These are phyloP conservation scores for Eumerus sabulonum DNA, from an alignment of 2,888 invertebrate species.

Conservation along the genomic window DNA sequence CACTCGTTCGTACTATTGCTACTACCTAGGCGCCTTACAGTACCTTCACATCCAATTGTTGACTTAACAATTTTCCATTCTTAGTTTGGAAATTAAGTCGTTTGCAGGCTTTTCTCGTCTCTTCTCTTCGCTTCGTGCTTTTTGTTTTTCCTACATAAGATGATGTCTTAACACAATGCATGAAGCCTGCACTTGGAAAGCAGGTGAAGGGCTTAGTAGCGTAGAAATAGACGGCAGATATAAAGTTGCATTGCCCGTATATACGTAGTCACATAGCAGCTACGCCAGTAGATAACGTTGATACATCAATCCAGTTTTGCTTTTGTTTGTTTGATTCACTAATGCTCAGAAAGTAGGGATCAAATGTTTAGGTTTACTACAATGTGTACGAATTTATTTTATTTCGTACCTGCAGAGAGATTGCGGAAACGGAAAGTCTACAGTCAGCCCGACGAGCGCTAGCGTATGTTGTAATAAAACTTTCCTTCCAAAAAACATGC, in stretches of 20 bases:
- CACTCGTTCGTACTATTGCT: slow-evolving; percentile 6
- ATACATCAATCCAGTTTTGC: slow-evolving; percentile 11
- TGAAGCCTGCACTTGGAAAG: slow-evolving; percentile 30
- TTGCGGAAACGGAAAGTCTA: not conserved
- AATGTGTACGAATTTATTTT: slow-evolving; percentile 1
- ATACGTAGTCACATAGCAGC: no score
- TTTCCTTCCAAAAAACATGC: not conserved
- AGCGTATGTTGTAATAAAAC: not conserved
- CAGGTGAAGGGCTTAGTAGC: slow-evolving; percentile 19
- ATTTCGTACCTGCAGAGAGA: not conserved
- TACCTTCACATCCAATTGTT: slow-evolving; percentile 55
- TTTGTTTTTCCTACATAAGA: slow-evolving; percentile 36
- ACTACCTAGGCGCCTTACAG: slow-evolving; percentile 19
- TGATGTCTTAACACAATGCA: slow-evolving; percentile 52
- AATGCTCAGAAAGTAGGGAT: slow-evolving; percentile 5
- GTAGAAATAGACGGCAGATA: slow-evolving; percentile 21
- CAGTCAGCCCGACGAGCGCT: not conserved
- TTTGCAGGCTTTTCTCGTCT: slow-evolving; percentile 60
- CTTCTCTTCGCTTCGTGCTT: slow-evolving; percentile 22
- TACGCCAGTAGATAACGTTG: slow-evolving; percentile 10
- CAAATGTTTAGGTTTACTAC: slow-evolving; percentile 14
- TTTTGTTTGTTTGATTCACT: slow-evolving; percentile 13
- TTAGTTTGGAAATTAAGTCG: slow-evolving; percentile 63
- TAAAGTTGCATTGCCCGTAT: slow-evolving; percentile 9
- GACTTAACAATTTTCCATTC: slow-evolving; percentile 62